Percentiles rank a stretch among this genome's conserved stretches.
Evolutionary conservation across 2,888 invertebrate species (phyloP).

Genomic region (Melanostoma scalare): DNA sequence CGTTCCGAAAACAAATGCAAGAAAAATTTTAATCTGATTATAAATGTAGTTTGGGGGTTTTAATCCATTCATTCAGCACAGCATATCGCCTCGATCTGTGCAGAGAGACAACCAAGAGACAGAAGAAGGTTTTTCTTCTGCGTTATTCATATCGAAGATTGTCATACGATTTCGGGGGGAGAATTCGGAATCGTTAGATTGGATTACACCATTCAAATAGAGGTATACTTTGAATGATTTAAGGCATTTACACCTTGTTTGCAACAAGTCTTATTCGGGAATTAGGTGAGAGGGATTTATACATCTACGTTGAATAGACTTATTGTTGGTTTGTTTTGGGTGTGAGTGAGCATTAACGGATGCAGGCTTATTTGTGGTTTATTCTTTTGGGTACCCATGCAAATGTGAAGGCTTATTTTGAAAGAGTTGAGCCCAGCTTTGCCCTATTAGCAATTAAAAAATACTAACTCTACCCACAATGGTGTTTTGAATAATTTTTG

Average conservation of each 20-base stretch:
- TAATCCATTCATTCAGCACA: conserved; percentile 57
- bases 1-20: conserved; percentile 60
- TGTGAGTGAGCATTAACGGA: background rate
- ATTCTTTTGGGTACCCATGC: conserved; percentile 1
- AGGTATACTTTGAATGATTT: conserved; percentile 65
- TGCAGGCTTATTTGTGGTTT: background rate
- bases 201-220: conserved; percentile 71
- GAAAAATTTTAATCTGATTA: conserved; percentile 72
- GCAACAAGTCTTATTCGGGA: conserved; percentile 44
- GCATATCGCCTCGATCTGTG: background rate
- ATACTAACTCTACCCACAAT: too few relatives aligned
- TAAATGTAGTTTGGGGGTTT: conserved; percentile 60
- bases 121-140: conserved; percentile 18
- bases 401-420: conserved; percentile 8
- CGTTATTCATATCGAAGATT: conserved; percentile 16
- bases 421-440: too few relatives aligned
- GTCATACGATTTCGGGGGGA: conserved; percentile 15
- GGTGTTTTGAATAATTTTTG: too few relatives aligned
- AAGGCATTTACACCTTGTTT: conserved; percentile 71
- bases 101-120: background rate
- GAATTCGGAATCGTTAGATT: conserved; percentile 60
- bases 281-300: conserved; percentile 39
- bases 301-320: conserved; percentile 6
- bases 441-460: too few relatives aligned
- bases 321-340: conserved; percentile 24